These are phyloP conservation scores for Drosophila watanabei DNA, from an alignment of 1,140 invertebrate genomes.

Conservation along the genomic window DNA sequence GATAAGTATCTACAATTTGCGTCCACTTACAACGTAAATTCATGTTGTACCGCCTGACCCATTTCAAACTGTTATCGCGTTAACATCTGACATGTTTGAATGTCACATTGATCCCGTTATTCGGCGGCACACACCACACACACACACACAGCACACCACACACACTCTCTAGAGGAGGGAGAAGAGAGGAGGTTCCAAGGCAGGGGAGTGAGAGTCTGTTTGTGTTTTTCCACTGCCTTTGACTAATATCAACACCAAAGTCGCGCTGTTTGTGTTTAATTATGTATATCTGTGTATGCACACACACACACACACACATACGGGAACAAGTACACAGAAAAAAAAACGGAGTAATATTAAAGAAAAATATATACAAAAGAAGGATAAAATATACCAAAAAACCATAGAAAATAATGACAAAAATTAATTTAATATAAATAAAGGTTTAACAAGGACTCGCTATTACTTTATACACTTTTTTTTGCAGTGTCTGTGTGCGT, in stretches of 20 bases:
- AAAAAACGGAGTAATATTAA: neutral
- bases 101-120: constrained; percentile 71
- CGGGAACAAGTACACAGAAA: neutral
- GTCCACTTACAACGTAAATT: constrained; percentile 44
- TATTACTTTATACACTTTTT: neutral
- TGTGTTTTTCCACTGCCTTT: constrained; percentile 37
- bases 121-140: constrained; percentile 16
- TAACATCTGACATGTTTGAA: constrained; percentile 66
- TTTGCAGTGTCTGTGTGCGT: constrained; percentile 1
- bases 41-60: constrained; percentile 47
- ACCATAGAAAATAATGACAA: too few species aligned
- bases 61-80: constrained; percentile 57
- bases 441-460: accelerated
- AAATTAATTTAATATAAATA: neutral
- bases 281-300: constrained; percentile 56
- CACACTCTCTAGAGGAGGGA: neutral
- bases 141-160: constrained; percentile 16
- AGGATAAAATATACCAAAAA: too few species aligned
- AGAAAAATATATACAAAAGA: too few species aligned
- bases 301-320: neutral
- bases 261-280: constrained; percentile 74
- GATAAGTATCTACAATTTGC: constrained; percentile 17
- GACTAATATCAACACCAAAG: constrained; percentile 46
- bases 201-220: constrained; percentile 6
- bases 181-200: neutral